Conservation (phyloP, 1,140 invertebrate genomes). For the Drosophila ohnishii region DNA sequence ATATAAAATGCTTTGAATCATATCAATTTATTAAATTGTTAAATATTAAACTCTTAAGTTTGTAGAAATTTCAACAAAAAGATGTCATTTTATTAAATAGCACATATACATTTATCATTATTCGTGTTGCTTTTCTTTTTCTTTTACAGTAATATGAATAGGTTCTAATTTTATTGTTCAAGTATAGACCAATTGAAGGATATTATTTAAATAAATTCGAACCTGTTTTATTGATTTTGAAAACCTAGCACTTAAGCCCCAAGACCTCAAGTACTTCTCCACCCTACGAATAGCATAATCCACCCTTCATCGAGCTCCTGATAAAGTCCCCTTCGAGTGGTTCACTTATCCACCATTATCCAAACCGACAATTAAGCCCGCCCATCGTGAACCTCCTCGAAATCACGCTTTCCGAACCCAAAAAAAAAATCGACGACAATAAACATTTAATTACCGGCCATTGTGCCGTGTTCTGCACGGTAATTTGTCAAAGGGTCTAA, state of each 20-base stretch:
- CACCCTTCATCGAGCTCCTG: neutral
- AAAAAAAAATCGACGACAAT: constrained; percentile 63
- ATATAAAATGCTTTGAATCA: too few relatives aligned
- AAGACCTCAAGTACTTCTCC: neutral
- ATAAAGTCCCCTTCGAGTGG: constrained; percentile 20
- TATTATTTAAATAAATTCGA: neutral
- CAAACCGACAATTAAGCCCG: constrained; percentile 39
- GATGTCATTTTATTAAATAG: neutral
- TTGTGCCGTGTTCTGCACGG: constrained; percentile 33
- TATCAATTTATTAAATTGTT: too few relatives aligned
- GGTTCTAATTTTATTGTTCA: too few relatives aligned
- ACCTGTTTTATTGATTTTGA: neutral
- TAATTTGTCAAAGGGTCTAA: constrained; percentile 68
- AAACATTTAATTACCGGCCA: constrained; percentile 72
- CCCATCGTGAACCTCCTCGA: constrained; percentile 37
- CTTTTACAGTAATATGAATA: too few relatives aligned
- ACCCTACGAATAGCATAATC: neutral
- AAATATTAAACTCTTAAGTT: too few relatives aligned
- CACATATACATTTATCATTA: neutral
- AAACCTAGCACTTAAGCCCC: neutral
- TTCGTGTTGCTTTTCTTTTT: too few relatives aligned
- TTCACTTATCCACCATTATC: constrained; percentile 34
- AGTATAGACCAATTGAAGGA: too few relatives aligned
- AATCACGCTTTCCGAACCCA: constrained; percentile 28
- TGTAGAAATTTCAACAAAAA: neutral